Base-by-base conservation (phyloP, 2,888 invertebrate species). In the Meganola albula region DNA sequence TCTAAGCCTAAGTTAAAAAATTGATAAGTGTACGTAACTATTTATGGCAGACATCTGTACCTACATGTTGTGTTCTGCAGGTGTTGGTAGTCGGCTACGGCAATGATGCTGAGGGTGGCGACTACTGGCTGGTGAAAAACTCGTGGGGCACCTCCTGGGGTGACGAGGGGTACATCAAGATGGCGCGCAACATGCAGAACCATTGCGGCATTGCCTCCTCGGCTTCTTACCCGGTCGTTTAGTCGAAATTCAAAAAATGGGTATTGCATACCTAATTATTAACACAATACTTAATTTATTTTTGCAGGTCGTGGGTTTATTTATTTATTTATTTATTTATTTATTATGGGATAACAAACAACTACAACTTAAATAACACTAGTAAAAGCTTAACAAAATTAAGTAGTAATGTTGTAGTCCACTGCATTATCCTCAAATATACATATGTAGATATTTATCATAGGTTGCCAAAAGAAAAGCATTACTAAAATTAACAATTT, bases 41-140 rank as follows among this genome's bases (percentile, higher is more conserved):
- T n/a, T n/a, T n/a, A n/a, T n/a, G n/a, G n/a, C n/a, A n/a, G n/a
- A n/a, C n/a, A n/a, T n/a, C n/a, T n/a, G n/a, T n/a, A n/a, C n/a
- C n/a, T n/a, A n/a, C n/a, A n/a, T 0, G 9, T 5, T 4, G 25
- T 21, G 20, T 14, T 12, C 4, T 2, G 1, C 62, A 85, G 85
- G 86, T 96, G 10, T 72, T 95, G 53, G 90, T 90, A 39, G 93
- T 95, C 10, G 96, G 95, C 0, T 96, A 95, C 76, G 95, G 95
- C 50, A 89, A 91, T 2, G 90, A 90, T 51, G 88, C 89, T 48
- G 44, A 53, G 6, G 94, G 93, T 34, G 72, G 88, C 35, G 93
- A 94, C 71, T 95, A 93, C 74, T 96, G 94, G 94, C 78, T 95
- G 12, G 93, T 96, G 35, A 96, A 96, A 85, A 96, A 96, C 83